Evolutionary conservation across 2,888 invertebrate genomes (phyloP).

Genomic region (Chalcosyrphus nemorum): DNA sequence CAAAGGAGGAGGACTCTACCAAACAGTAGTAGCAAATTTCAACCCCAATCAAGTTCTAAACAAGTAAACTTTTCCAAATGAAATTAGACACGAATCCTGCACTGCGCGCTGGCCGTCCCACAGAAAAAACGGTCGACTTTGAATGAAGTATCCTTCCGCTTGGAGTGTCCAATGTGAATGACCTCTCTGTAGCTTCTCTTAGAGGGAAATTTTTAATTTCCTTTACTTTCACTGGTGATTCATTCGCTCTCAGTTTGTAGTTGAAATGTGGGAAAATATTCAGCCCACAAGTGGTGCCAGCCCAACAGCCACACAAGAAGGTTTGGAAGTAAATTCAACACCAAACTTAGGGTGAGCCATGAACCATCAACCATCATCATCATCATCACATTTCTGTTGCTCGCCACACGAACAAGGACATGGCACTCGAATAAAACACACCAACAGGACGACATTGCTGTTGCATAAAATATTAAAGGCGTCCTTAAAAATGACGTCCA

Average conservation of each 20-base stretch:
- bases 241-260: conserved; percentile 46
- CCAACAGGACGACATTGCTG: conserved; percentile 41
- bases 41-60: neutral
- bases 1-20: no score
- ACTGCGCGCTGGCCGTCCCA: neutral
- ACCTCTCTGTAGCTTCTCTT: conserved; percentile 10
- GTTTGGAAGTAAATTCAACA: conserved; percentile 4
- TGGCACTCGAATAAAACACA: conserved; percentile 31
- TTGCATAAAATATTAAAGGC: conserved; percentile 24
- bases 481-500: conserved; percentile 23
- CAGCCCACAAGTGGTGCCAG: conserved; percentile 63
- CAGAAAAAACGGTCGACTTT: neutral
- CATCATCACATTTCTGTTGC: neutral
- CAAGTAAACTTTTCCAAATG: neutral
- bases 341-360: conserved; percentile 24
- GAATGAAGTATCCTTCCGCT: conserved; percentile 40
- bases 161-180: conserved; percentile 26
- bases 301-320: conserved; percentile 3
- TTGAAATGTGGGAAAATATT: conserved; percentile 23
- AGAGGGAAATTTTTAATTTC: conserved; percentile 55
- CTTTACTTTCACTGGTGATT: conserved; percentile 55
- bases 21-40: neutral
- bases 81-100: conserved; percentile 6
- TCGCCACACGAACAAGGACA: conserved; percentile 32
- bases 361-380: no score